Evolutionary conservation across 2,888 invertebrate species (phyloP), one percentile per base, ranked within the genome.

Genomic region (Malacosoma neustria): DNA sequence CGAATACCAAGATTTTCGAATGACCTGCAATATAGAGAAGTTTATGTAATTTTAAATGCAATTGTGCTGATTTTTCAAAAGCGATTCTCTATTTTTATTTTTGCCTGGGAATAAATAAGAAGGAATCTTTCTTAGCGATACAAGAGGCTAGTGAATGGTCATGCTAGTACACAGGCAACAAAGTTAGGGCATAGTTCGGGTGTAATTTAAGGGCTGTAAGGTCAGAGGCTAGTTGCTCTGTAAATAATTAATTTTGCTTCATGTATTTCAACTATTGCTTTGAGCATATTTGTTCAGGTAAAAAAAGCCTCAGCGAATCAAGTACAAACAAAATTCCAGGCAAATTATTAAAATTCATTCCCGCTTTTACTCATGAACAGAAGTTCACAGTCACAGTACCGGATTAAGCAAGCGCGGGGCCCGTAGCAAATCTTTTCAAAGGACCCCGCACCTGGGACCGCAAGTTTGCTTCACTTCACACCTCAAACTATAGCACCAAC

Each of bases 61-160:
- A 22, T n/a, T n/a, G n/a, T 48, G 91, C 69, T 92, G 92, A 92
- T 34, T 84, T 86, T 39, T 71, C 74, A 2, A 87, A 67, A 54
- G 88, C 80, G 1, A 92, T 75, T 48, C 92, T 48, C 92, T 90
- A 0, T 90, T 87, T 22, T 22, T 22, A 43, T 89, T 74, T 12
- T 73, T 81, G 1, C 69, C 72, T 45, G 81, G 82, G 54, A 89
- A 63, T 3, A 84, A 75, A 1, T 88, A 89, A 35, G 87, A 85
- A 55, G 92, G 92, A 87, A 90, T 91, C 72, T 93, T 93, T 92
- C 92, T 93, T 13, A 94, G 70, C 1, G 93, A 87, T 45, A 89
- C 89, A 52, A 91, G 87, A 0, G 91, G 88, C 36, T 93, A 72
- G 35, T 77, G 76, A 1, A 76, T 69, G 44, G 94, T 88, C 91